phyloP scores from a whole-genome alignment of 2,888 invertebrate species.

The Athalia cordata region DNA sequence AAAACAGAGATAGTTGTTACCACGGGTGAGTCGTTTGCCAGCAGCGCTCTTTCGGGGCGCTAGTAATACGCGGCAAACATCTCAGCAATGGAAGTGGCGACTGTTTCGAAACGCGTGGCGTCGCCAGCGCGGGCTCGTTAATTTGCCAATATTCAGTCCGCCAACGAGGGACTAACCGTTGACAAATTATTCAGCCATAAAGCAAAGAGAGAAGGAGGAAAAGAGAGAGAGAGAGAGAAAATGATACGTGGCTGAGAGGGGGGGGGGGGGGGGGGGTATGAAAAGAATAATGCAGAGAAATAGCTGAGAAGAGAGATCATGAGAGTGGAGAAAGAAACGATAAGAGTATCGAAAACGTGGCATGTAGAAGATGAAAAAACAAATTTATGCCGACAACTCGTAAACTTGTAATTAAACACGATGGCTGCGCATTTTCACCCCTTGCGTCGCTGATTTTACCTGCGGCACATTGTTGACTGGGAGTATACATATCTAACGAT shows the following conservation, averaged over 20 bases:
- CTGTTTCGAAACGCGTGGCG: slow-evolving; percentile 16
- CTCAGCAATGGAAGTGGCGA: slow-evolving; percentile 38
- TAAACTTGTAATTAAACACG: slow-evolving; percentile 66
- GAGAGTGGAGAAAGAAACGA: slow-evolving; percentile 45
- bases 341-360: slow-evolving; percentile 26
- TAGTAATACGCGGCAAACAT: slow-evolving; percentile 40
- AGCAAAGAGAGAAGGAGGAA: slow-evolving; percentile 50
- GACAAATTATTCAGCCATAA: slow-evolving; percentile 58
- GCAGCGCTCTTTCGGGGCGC: slow-evolving; percentile 41
- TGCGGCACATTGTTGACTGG: background rate
- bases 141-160: slow-evolving; percentile 34
- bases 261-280: no score
- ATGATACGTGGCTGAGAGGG: no score
- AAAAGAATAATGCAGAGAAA: slow-evolving; percentile 37
- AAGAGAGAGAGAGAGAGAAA: background rate
- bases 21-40: slow-evolving; percentile 23
- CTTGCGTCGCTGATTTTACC: slow-evolving; percentile 26
- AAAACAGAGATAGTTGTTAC: slow-evolving; percentile 38
- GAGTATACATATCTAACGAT: background rate
- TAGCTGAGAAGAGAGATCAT: background rate
- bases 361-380: slow-evolving; percentile 57
- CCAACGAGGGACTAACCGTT: slow-evolving; percentile 46
- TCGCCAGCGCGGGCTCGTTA: slow-evolving; percentile 39
- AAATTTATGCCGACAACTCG: slow-evolving; percentile 63
- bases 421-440: slow-evolving; percentile 38